A percentile compares a stretch with the other conserved stretches of the same genome.
phyloP scores from a whole-genome alignment of 2,797 vertebrate species.

The Falco novaeseelandiae region DNA sequence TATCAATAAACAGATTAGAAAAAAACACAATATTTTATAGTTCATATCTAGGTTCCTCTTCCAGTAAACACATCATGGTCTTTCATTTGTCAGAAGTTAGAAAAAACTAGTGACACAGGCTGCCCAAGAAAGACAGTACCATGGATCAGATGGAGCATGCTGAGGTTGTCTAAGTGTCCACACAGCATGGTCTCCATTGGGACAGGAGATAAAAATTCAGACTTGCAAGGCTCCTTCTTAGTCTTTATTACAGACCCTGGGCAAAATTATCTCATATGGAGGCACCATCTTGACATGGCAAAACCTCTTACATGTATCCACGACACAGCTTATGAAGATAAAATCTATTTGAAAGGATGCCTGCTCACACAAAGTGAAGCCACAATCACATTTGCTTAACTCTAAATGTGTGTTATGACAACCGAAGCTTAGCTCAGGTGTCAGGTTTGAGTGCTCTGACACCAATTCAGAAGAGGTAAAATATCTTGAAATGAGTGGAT shows the following conservation, averaged over 20 bases:
- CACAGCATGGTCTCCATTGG: rapidly evolving
- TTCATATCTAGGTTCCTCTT: background rate
- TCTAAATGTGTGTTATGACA: background rate
- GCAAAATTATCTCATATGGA: background rate
- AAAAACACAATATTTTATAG: background rate
- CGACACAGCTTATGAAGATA: background rate
- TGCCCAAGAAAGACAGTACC: background rate
- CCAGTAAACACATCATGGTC: background rate
- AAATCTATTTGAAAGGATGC: background rate
- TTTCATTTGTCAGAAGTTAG: background rate
- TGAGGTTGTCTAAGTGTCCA: background rate
- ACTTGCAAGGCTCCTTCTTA: background rate
- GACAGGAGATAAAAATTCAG: background rate
- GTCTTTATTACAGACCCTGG: background rate
- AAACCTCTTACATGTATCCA: background rate
- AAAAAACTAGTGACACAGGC: background rate
- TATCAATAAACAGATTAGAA: background rate
- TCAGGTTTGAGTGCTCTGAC: background rate
- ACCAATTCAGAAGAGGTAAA: background rate
- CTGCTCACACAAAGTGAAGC: background rate
- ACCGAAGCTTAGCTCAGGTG: background rate
- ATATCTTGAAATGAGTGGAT: background rate
- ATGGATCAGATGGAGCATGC: background rate
- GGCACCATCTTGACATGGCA: background rate
- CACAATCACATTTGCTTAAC: background rate